Conservation (phyloP, 2,888 invertebrate genomes). For the Cephus pygmeus region DNA sequence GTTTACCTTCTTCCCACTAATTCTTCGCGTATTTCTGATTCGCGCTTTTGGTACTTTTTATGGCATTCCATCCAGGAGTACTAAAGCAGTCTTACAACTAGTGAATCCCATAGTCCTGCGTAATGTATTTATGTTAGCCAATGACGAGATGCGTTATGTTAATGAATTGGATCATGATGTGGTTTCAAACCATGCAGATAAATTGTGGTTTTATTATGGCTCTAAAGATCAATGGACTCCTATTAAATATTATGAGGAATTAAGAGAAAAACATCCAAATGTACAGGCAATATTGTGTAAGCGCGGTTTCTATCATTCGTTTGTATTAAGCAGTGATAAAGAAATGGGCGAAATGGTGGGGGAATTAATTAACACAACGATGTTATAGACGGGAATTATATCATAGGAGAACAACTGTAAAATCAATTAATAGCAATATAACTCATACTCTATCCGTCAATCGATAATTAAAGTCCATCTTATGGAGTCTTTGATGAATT, state of each 20-base stretch:
- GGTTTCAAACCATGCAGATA: constrained; percentile 71
- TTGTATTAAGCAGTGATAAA: constrained; percentile 77
- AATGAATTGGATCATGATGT: constrained; percentile 73
- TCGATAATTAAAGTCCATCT: too few relatives aligned
- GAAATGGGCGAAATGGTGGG: constrained; percentile 68
- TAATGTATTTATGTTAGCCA: constrained; percentile 78
- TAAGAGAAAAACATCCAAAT: constrained; percentile 72
- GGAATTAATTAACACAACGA: constrained; percentile 48
- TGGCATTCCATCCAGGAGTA: constrained; percentile 69
- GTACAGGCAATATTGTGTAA: constrained; percentile 73
- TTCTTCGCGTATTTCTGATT: constrained; percentile 68
- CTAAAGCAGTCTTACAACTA: constrained; percentile 70
- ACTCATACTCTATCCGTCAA: too few relatives aligned
- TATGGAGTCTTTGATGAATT: too few relatives aligned
- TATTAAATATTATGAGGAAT: constrained; percentile 74
- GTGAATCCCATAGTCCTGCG: constrained; percentile 72
- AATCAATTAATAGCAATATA: too few relatives aligned
- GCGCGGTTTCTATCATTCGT: constrained; percentile 78
- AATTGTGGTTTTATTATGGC: constrained; percentile 85
- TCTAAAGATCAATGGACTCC: constrained; percentile 88
- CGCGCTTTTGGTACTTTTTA: constrained; percentile 69
- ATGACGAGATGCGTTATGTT: constrained; percentile 84
- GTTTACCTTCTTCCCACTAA: constrained; percentile 70
- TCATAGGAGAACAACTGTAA: too few relatives aligned
- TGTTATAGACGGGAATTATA: constrained; percentile 21